These are phyloP conservation scores for Phenacoccus solenopsis DNA, from an alignment of 1,140 invertebrate species.

Conservation along the genomic window DNA sequence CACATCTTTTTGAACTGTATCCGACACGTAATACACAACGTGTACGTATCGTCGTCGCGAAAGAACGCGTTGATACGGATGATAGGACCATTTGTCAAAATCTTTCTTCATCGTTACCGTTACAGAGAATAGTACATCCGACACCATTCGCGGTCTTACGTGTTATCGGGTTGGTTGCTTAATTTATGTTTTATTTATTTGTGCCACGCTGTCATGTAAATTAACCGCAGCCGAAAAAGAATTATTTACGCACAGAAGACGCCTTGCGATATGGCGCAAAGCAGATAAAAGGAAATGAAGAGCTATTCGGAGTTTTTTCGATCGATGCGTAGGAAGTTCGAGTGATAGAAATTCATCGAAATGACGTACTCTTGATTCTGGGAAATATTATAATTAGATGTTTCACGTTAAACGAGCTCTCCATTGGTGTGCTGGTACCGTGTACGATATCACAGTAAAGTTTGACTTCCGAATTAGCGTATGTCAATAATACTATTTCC, in stretches of 20 bases:
- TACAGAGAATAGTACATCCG: not conserved
- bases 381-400: not conserved
- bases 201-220: slow-evolving; percentile 5
- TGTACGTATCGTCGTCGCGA: not conserved
- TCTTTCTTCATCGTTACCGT: not conserved
- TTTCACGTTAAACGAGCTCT: not conserved
- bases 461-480: not conserved
- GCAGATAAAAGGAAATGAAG: no score
- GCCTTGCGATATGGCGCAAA: no score
- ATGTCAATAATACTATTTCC: not conserved
- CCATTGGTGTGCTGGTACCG: not conserved
- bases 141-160: not conserved
- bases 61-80: no score
- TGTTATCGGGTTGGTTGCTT: not conserved
- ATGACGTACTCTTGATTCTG: not conserved
- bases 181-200: slow-evolving; percentile 18
- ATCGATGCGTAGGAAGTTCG: not conserved
- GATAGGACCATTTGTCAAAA: not conserved
- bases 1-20: not conserved
- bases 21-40: no score
- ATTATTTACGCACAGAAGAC: slow-evolving; percentile 4
- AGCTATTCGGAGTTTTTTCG: no score
- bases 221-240: not conserved
- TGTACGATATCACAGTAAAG: not conserved
- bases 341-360: not conserved